phyloP scores from a whole-genome alignment of 2,113 vertebrate species.

The Microcebus ravelobensis region DNA sequence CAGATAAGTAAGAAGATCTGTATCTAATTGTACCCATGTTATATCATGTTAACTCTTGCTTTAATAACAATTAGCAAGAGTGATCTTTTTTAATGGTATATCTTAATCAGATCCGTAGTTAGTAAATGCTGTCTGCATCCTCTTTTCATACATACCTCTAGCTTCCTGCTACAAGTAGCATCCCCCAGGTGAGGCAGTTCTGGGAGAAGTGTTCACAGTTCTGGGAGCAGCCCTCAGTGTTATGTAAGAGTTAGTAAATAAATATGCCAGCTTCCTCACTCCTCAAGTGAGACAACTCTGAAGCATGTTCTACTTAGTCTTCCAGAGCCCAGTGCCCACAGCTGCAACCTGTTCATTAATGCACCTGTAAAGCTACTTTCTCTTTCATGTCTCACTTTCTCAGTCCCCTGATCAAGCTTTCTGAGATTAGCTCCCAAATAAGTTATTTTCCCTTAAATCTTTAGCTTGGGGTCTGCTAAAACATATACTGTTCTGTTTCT shows the following conservation, averaged over 20 bases:
- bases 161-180: neutral
- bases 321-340: neutral
- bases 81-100: neutral
- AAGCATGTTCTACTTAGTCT: neutral
- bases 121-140: neutral
- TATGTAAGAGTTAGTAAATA: neutral
- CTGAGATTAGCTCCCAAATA: neutral
- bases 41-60: neutral
- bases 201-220: neutral
- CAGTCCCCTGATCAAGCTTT: neutral
- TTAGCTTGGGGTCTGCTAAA: neutral
- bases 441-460: neutral
- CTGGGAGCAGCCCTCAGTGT: neutral
- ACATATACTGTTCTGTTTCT: neutral
- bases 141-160: neutral
- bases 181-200: neutral
- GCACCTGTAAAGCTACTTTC: neutral
- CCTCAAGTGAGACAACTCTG: neutral
- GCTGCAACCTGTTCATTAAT: neutral
- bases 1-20: neutral
- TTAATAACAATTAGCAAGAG: slow-evolving; percentile 8
- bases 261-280: neutral
- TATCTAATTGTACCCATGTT: neutral
- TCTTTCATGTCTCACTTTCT: neutral
- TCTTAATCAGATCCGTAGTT: neutral